A percentile compares a stretch with the other conserved stretches of the same genome.
Conservation (phyloP, 2,888 invertebrate genomes). For the Drosophila anomelani region DNA sequence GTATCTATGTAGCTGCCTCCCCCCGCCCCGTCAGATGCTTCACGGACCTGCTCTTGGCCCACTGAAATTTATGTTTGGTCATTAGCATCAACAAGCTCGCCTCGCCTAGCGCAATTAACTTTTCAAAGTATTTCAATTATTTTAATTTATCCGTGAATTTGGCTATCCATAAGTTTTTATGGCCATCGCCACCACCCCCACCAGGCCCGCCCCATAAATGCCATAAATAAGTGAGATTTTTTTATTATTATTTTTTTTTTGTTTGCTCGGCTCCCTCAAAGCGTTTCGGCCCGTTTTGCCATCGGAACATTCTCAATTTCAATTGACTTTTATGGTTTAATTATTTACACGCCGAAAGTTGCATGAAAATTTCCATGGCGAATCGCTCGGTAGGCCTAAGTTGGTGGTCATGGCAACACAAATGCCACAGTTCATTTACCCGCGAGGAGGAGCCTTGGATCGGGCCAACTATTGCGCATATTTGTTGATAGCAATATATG, state of each 20-base stretch:
- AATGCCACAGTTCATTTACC: conserved; percentile 68
- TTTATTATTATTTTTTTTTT: conserved; percentile 10
- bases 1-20: conserved; percentile 11
- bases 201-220: conserved; percentile 20
- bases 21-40: conserved; percentile 26
- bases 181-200: conserved; percentile 24
- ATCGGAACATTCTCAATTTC: conserved; percentile 41
- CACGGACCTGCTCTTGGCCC: conserved; percentile 37
- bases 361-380: conserved; percentile 63
- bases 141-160: conserved; percentile 76
- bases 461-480: conserved; percentile 41
- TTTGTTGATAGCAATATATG: conserved; percentile 34
- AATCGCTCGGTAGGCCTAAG: conserved; percentile 38
- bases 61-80: conserved; percentile 70
- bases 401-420: conserved; percentile 60
- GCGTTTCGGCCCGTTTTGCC: conserved; percentile 14
- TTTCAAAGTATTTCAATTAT: conserved; percentile 76
- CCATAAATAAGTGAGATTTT: conserved; percentile 47
- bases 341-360: conserved; percentile 66
- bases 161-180: conserved; percentile 63
- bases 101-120: conserved; percentile 69
- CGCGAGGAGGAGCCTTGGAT: conserved; percentile 33
- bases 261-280: conserved; percentile 10
- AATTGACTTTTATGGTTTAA: conserved; percentile 61
- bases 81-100: conserved; percentile 73